Conservation (phyloP, 1,140 invertebrate genomes). For the Phortica variegata region DNA sequence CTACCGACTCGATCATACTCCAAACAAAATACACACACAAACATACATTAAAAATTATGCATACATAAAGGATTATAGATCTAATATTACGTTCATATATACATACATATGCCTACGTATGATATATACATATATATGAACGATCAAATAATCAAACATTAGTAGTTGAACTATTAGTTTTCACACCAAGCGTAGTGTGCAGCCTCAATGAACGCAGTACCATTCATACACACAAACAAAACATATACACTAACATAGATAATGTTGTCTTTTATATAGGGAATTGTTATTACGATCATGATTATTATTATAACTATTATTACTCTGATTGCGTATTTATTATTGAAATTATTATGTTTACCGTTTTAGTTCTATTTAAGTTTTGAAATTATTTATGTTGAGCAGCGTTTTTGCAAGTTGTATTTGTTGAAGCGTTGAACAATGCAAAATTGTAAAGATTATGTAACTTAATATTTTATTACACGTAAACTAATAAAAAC, state of each 20-base stretch:
- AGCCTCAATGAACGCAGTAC: constrained; percentile 36
- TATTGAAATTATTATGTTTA: constrained; percentile 27
- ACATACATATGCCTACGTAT: not conserved
- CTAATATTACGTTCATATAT: constrained; percentile 27
- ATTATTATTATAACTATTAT: constrained; percentile 3
- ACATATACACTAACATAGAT: constrained; percentile 35
- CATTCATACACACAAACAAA: constrained; percentile 16
- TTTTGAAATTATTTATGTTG: no score
- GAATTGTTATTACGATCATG: constrained; percentile 38
- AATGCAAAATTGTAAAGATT: constrained; percentile 42
- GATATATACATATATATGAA: constrained; percentile 16
- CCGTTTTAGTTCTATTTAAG: constrained; percentile 25
- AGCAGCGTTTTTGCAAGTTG: constrained; percentile 36
- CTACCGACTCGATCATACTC: no score
- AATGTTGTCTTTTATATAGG: constrained; percentile 54
- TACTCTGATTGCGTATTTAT: constrained; percentile 39
- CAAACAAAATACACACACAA: no score
- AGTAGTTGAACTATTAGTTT: constrained; percentile 53
- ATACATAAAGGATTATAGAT: constrained; percentile 27
- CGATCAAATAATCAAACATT: constrained; percentile 25
- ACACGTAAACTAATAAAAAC: constrained; percentile 56
- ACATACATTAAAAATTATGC: not conserved
- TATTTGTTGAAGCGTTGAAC: constrained; percentile 33
- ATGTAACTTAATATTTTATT: constrained; percentile 57
- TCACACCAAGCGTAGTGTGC: constrained; percentile 39